Conservation (phyloP, 2,797 vertebrate species). For the Melopsittacus undulatus region DNA sequence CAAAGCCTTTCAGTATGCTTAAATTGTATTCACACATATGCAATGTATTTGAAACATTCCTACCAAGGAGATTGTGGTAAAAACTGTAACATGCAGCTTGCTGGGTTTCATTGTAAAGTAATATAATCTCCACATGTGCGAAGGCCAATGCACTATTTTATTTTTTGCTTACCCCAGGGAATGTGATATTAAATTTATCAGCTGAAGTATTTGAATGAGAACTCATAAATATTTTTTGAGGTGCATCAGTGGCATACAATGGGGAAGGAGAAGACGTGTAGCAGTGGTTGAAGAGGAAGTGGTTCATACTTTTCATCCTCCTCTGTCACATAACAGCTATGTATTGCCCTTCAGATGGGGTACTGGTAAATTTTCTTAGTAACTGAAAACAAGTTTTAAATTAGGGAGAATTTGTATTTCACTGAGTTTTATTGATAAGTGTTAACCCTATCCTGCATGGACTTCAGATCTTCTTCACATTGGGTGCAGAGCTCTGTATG, state of each 20-base stretch:
- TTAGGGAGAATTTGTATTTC: not conserved
- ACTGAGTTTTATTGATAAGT: not conserved
- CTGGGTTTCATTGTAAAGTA: slow-evolving; percentile 66
- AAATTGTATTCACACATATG: slow-evolving; percentile 61
- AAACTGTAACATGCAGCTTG: slow-evolving; percentile 60
- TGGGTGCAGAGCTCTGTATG: fast-evolving
- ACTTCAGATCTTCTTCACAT: not conserved
- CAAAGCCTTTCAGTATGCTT: slow-evolving; percentile 56
- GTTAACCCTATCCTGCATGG: not conserved
- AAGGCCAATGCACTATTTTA: slow-evolving; percentile 64
- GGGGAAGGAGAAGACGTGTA: not conserved
- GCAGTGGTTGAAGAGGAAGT: not conserved
- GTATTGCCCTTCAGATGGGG: not conserved
- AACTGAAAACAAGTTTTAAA: not conserved
- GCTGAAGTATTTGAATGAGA: slow-evolving; percentile 64
- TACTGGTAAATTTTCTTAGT: not conserved
- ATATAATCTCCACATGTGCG: slow-evolving; percentile 66
- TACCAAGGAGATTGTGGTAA: slow-evolving; percentile 70
- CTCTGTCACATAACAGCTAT: not conserved
- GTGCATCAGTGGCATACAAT: slow-evolving; percentile 7
- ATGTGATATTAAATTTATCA: slow-evolving; percentile 73
- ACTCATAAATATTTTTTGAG: slow-evolving; percentile 70
- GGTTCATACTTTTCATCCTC: not conserved
- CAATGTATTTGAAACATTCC: slow-evolving; percentile 72
- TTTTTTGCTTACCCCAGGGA: slow-evolving; percentile 63